Evolutionary conservation across 2,888 invertebrate genomes (phyloP).

Genomic region (Stenodema calcarata): DNA sequence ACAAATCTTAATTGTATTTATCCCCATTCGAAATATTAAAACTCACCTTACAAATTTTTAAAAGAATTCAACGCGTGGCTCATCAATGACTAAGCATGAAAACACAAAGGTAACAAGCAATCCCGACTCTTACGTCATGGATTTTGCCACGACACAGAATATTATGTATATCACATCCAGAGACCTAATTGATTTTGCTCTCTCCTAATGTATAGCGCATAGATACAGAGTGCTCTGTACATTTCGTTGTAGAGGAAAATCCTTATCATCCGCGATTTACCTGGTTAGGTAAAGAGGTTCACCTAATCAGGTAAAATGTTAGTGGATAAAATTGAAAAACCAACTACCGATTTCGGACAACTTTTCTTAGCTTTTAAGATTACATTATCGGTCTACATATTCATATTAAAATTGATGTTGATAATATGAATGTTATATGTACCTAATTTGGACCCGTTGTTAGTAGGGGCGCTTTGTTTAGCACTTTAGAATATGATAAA

Average conservation of each 20-base stretch:
- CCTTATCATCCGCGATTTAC: slow-evolving; percentile 22
- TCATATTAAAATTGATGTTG: slow-evolving; percentile 29
- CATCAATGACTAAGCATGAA: slow-evolving; percentile 52
- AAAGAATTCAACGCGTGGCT: slow-evolving; percentile 9
- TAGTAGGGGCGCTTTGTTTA: slow-evolving; percentile 46
- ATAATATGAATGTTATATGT: slow-evolving; percentile 45
- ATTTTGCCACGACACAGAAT: slow-evolving; percentile 35
- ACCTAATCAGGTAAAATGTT: slow-evolving; percentile 43
- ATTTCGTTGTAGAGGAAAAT: slow-evolving; percentile 20
- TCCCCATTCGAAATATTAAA: neutral
- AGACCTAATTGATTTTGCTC: slow-evolving; percentile 4
- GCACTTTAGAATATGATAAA: slow-evolving; percentile 24
- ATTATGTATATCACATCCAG: neutral
- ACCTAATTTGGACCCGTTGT: slow-evolving; percentile 53
- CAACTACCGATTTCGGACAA: neutral
- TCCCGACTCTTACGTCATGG: slow-evolving; percentile 50
- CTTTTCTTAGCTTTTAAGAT: slow-evolving; percentile 23
- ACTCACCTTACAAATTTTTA: neutral
- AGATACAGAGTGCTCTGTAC: slow-evolving; percentile 44
- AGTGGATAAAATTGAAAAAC: neutral
- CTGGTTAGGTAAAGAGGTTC: slow-evolving; percentile 51
- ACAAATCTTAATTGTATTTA: neutral
- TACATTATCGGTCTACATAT: slow-evolving; percentile 12
- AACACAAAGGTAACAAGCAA: slow-evolving; percentile 55
- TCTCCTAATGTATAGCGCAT: slow-evolving; percentile 38